Base-by-base conservation (phyloP, 2,888 invertebrate genomes). In the Synanthedon formicaeformis region DNA sequence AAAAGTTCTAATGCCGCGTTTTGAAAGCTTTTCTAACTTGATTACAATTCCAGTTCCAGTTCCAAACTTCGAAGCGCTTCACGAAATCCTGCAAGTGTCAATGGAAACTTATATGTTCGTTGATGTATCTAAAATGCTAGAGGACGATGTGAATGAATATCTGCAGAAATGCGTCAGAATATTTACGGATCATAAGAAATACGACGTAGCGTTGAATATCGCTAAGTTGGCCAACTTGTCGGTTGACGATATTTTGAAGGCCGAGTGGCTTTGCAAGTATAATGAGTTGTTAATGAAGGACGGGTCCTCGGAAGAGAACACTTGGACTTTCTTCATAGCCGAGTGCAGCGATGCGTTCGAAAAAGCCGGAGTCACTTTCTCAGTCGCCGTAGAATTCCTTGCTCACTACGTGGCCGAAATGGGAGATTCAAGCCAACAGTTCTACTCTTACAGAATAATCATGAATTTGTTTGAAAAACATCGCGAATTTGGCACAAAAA, bases 331-430 rank as follows among this genome's bases (percentile, higher is more conserved):
- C 0, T 91, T 91, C 64, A 90, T 92, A 77, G 81, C 86, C 0
- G 80, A 88, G 50, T 92, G 92, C 60, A 90, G 92, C 56, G 73
- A 81, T 51, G 90, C 90, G 51, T 92, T 93, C 58, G 83, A 86
- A 60, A 78, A 87, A 40, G 89, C 91, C 52, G 78, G 90, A 0
- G 89, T 94, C 0, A 78, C 89, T 0, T 90, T 92, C 13, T 88
- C 89, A 56, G 85, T 90, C 14, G 89, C 92, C 1, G 90, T 92
- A 0, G 75, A 90, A 57, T 94, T 93, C 69, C 89, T 92, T 48
- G 77, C 91, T 1, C 81, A 88, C 53, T 84, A 89, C 56, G 88
- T 89, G 0, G 82, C 86, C 2, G 85, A 87, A 56, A 83, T 91
- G 40, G 65, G 65, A 0, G 75, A 88, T 18, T 54, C 61, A 0